Conservation (phyloP, 2,113 vertebrate genomes). For the Empidonax traillii region DNA sequence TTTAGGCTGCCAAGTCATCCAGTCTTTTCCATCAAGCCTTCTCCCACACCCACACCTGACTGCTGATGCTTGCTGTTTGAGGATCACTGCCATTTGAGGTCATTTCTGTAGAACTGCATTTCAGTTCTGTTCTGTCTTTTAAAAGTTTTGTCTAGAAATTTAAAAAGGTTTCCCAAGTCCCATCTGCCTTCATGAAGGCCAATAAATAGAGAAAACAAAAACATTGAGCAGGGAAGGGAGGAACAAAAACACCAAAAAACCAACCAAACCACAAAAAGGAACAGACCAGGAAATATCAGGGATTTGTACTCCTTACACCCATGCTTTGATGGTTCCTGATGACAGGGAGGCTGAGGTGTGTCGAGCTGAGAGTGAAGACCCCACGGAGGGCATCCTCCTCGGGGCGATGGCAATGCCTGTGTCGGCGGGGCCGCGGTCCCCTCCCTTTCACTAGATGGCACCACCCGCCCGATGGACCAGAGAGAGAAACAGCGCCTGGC, state of each 20-base stretch:
- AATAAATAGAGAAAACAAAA: not conserved
- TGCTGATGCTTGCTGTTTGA: not conserved
- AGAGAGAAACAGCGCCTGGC: rapidly evolving
- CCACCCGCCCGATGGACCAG: not conserved
- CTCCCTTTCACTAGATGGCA: slow-evolving; percentile 60
- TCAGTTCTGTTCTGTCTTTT: not conserved
- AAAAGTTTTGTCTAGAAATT: not conserved
- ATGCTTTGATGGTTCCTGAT: rapidly evolving
- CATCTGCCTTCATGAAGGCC: not conserved
- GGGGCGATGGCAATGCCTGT: not conserved
- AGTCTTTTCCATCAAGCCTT: not conserved
- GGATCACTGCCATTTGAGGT: not conserved
- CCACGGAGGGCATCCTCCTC: not conserved
- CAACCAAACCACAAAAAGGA: not conserved
- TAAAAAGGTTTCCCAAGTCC: not conserved
- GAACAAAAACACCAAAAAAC: not conserved
- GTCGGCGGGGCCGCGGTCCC: not conserved
- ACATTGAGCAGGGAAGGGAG: rapidly evolving
- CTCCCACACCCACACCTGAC: not conserved
- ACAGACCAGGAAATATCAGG: not conserved
- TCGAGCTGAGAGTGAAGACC: rapidly evolving
- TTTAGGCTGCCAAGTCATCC: not conserved
- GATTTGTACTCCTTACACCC: not conserved
- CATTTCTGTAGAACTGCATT: not conserved
- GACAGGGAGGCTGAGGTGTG: not conserved